Base-by-base conservation (phyloP, 1,140 invertebrate genomes). In the Diorhabda carinulata region DNA sequence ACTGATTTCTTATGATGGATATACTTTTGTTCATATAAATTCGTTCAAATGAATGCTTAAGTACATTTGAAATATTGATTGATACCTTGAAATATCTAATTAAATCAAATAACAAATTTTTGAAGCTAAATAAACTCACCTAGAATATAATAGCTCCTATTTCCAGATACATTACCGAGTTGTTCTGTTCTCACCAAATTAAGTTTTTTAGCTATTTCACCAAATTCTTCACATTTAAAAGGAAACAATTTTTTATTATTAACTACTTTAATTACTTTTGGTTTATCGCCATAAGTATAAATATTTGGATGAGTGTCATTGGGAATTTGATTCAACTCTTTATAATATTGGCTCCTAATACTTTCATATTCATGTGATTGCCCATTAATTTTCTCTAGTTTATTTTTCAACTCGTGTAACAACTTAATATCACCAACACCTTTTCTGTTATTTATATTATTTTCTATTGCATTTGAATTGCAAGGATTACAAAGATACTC, bases 101-200 rank as follows among this genome's bases (percentile, higher is more conserved):
- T 25, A 25, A 25, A 25, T 25, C 25, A 25, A 25, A 25, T 25
- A 25, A 25, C 25, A 25, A 25, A 25, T 25, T 25, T 25, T 25
- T 25, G 25, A 25, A 25, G 25, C 25, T 25, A 25, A 25, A 25
- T 25, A 25, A 25, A 25, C 25, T 25, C 25, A 64, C 89, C 91
- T 68, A 91, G 79, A 52, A 94, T 83, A 75, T 88, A 89, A 79
- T 97, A 97, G 78, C 91, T 92, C 77, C 89, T 89, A 72, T 88
- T 86, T 5, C 94, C 94, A 72, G 88, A 88, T 52, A 93, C 86
- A 72, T 91, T 85, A 2, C 90, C 90, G 42, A 97, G 81, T 77
- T 90, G 86, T 68, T 92, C 88, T 59, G 85, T 90, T 79, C 90
- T 86, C 69, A 88, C 83, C 44, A 89, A 77, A 74, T 87, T 87